phyloP scores from a whole-genome alignment of 2,797 vertebrate species.

The Lutjanus campechanus region DNA sequence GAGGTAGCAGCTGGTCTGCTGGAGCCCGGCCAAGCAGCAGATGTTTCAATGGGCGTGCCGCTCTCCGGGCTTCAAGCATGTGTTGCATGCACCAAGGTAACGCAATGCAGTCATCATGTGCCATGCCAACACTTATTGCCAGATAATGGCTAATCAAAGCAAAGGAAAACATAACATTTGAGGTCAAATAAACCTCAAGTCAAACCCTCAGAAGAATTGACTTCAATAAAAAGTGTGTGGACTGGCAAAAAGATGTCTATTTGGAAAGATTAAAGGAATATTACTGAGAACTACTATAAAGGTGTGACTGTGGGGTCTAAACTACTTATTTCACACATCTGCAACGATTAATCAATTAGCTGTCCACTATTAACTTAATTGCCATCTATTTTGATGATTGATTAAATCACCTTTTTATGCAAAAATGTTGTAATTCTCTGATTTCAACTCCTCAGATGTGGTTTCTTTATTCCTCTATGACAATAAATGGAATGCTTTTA shows the following conservation, averaged over 20 bases:
- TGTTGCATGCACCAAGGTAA: constrained; percentile 82
- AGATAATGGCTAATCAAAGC: constrained; percentile 19
- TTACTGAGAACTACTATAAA: neutral
- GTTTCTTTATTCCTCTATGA: no score
- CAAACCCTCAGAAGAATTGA: neutral
- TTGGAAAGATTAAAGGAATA: neutral
- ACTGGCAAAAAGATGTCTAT: neutral
- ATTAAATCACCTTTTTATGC: no score
- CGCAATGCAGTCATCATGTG: constrained; percentile 80
- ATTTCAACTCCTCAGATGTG: no score
- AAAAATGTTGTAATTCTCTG: no score
- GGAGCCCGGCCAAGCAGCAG: constrained; percentile 79
- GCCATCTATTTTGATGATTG: no score
- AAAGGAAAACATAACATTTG: neutral
- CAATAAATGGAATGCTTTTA: no score
- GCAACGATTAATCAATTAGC: no score
- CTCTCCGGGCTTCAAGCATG: constrained; percentile 68
- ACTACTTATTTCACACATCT: neutral
- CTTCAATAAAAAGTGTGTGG: neutral
- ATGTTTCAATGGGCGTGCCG: constrained; percentile 81
- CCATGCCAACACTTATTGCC: constrained; percentile 31
- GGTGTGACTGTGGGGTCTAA: neutral
- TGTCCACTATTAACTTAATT: no score
- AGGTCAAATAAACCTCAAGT: neutral
- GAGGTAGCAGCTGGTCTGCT: constrained; percentile 78